Percentiles rank a stretch among this genome's conserved stretches.
phyloP scores from a whole-genome alignment of 2,797 vertebrate genomes.

The Spatula versicolor region DNA sequence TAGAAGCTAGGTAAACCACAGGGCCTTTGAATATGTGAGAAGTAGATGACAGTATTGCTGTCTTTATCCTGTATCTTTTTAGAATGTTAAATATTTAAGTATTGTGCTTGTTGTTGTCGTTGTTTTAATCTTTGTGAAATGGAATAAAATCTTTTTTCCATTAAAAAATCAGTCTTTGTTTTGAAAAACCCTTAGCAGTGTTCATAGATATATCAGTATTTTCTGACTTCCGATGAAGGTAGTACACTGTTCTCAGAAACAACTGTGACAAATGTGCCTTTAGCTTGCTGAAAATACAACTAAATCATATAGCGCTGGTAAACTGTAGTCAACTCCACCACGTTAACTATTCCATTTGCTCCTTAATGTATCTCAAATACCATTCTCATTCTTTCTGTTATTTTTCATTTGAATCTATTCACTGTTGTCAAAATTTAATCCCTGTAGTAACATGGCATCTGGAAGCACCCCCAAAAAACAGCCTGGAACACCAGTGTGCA shows the following conservation, averaged over 20 bases:
- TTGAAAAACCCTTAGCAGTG: neutral
- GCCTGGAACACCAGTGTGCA: neutral
- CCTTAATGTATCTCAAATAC: neutral
- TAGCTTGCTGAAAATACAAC: neutral
- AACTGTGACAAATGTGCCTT: neutral
- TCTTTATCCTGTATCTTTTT: neutral
- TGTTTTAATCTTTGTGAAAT: neutral
- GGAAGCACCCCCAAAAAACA: neutral
- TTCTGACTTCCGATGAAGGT: neutral
- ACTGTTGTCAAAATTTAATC: neutral
- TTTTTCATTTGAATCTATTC: neutral
- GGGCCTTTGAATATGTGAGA: neutral
- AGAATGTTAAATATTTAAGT: neutral
- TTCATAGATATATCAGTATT: neutral
- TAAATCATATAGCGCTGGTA: neutral
- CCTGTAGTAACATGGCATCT: neutral
- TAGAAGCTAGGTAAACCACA: neutral
- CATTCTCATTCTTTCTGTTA: neutral
- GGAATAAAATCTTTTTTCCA: neutral
- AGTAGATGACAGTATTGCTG: neutral
- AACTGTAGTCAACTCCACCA: neutral
- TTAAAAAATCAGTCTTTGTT: neutral
- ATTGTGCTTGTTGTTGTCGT: rapidly evolving
- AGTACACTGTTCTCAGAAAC: neutral
- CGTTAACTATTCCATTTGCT: neutral